phyloP scores from a whole-genome alignment of 2,113 vertebrate genomes.

The Antigone vipio region DNA sequence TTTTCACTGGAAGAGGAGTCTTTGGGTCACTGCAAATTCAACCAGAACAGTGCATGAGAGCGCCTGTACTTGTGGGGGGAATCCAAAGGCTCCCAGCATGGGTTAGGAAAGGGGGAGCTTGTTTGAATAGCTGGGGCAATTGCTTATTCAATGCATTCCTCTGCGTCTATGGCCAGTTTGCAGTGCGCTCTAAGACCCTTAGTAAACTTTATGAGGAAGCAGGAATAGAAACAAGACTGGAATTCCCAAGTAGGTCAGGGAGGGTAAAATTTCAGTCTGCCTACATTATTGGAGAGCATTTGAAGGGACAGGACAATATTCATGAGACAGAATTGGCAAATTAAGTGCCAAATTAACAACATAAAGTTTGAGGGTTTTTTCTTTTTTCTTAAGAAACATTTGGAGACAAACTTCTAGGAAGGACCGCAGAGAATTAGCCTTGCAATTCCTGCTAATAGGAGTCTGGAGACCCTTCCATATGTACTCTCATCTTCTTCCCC shows the following conservation, averaged over 20 bases:
- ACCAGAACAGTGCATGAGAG: not conserved
- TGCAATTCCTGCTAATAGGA: not conserved
- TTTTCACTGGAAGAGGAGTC: not conserved
- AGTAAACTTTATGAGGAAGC: not conserved
- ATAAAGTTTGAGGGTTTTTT: not conserved
- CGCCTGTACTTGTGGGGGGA: accelerated
- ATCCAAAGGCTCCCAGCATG: not conserved
- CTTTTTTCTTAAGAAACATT: not conserved
- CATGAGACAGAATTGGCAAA: not conserved
- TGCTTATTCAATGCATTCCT: slow-evolving; percentile 6
- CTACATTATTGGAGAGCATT: not conserved
- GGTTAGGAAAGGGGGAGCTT: not conserved
- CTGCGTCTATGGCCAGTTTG: not conserved
- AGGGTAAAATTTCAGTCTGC: not conserved
- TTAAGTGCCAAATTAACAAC: not conserved
- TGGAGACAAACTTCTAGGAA: not conserved
- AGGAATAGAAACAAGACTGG: slow-evolving; percentile 9
- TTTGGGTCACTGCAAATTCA: slow-evolving; percentile 6
- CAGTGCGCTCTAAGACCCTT: not conserved
- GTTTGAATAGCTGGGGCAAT: slow-evolving; percentile 5
- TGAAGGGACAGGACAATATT: not conserved
- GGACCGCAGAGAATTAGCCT: not conserved
- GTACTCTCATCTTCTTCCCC: not conserved
- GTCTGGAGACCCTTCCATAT: not conserved
- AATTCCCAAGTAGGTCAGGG: not conserved